Evolutionary conservation across 2,113 vertebrate genomes (phyloP).

Genomic region (Sapayoa aenigma): DNA sequence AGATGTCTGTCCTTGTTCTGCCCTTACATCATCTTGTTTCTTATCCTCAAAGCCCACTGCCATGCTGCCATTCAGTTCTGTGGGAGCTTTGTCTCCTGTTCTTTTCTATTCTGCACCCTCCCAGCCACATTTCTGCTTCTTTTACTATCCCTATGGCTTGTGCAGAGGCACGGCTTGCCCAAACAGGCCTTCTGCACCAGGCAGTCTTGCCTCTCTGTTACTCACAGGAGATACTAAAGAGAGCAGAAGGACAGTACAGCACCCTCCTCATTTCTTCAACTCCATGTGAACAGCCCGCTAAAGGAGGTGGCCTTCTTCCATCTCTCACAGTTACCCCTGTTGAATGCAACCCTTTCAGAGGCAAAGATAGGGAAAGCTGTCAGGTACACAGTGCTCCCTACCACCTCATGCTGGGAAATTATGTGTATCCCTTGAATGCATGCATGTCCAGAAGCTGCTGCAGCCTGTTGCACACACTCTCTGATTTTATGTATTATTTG

Average conservation of each 20-base stretch:
- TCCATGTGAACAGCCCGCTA: fast-evolving
- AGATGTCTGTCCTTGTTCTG: neutral
- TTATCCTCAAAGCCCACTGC: neutral
- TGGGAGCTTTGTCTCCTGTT: neutral
- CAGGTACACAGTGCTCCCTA: neutral
- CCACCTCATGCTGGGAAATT: neutral
- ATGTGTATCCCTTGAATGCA: no score
- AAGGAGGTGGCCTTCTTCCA: neutral
- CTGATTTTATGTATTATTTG: neutral
- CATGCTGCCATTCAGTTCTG: neutral
- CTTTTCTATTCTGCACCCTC: neutral
- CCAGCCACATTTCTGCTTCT: neutral
- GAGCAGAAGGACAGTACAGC: neutral
- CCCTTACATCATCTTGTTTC: neutral
- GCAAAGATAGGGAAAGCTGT: neutral
- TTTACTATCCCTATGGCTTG: neutral
- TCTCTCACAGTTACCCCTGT: fast-evolving
- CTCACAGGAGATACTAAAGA: neutral
- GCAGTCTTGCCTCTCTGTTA: neutral
- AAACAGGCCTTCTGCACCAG: neutral
- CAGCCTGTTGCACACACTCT: fast-evolving
- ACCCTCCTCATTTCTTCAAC: neutral
- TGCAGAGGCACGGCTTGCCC: neutral
- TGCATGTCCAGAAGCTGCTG: neutral
- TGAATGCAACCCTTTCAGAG: neutral